These are phyloP conservation scores for Tetropium fuscum DNA, from an alignment of 2,888 invertebrate species.

Conservation along the genomic window DNA sequence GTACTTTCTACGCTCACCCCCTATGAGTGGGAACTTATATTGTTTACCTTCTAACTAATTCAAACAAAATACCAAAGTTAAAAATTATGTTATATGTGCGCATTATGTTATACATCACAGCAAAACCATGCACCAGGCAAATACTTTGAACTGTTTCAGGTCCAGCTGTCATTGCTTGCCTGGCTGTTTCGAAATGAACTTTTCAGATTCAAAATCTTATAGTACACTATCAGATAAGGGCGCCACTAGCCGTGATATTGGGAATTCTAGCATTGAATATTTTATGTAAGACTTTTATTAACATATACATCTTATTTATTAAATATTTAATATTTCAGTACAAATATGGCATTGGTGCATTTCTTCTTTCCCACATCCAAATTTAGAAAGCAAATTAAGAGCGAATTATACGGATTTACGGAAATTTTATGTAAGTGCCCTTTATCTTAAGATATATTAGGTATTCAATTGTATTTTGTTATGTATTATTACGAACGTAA, in stretches of 20 bases:
- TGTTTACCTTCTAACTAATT: no score
- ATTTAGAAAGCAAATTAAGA: conserved; percentile 79
- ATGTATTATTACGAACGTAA: no score
- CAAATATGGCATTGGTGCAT: conserved; percentile 80
- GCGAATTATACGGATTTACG: conserved; percentile 84
- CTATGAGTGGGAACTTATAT: no score
- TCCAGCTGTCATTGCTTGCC: conserved; percentile 73
- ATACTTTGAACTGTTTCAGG: no score
- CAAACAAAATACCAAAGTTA: no score
- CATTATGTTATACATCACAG: no score
- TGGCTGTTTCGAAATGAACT: conserved; percentile 81
- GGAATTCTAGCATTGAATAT: conserved; percentile 45
- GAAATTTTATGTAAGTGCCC: conserved; percentile 86
- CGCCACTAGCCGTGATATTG: conserved; percentile 37
- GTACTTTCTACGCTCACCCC: no score
- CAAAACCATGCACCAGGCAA: no score
- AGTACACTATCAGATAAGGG: conserved; percentile 45
- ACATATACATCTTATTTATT: neutral
- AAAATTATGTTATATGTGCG: no score
- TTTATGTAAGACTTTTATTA: conserved; percentile 48
- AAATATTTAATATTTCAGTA: conserved; percentile 63
- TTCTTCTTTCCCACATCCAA: conserved; percentile 79
- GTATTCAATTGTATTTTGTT: no score
- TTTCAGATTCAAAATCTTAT: conserved; percentile 64
- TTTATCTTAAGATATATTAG: neutral